Conservation (phyloP, 2,797 vertebrate species). For the Micropoecilia bifurca region DNA sequence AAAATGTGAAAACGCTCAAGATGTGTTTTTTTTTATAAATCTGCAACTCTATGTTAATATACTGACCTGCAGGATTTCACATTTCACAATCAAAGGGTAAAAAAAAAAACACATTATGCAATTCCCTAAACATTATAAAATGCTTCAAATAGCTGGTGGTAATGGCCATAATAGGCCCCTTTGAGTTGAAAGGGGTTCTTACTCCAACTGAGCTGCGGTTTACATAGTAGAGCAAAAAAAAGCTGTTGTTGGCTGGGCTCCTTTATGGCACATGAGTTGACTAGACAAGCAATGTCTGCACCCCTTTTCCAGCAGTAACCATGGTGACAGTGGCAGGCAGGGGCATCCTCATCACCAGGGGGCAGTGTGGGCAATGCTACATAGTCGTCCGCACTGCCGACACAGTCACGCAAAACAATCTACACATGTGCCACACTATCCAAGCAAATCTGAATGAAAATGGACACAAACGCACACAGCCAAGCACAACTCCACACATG, state of each 20-base stretch:
- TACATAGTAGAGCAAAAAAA: conserved; percentile 36
- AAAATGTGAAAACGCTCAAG: not conserved
- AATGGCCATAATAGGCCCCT: conserved; percentile 45
- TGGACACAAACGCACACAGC: conserved; percentile 51
- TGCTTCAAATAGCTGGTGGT: conserved; percentile 43
- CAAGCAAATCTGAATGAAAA: conserved; percentile 60
- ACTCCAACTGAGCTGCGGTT: conserved; percentile 48
- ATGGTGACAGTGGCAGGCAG: conserved; percentile 72
- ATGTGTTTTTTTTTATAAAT: not conserved
- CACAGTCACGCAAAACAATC: conserved; percentile 18
- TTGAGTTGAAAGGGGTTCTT: conserved; percentile 34
- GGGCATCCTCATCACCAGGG: conserved; percentile 76
- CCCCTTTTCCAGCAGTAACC: conserved; percentile 72
- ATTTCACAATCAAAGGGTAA: conserved; percentile 25
- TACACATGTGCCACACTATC: conserved; percentile 56
- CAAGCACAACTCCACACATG: conserved; percentile 55
- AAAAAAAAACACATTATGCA: conserved; percentile 26
- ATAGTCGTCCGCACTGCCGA: conserved; percentile 40
- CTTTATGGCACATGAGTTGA: conserved; percentile 62
- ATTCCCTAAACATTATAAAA: conserved; percentile 36
- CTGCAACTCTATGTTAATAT: conserved; percentile 15
- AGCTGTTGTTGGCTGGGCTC: conserved; percentile 57
- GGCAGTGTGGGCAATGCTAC: conserved; percentile 69
- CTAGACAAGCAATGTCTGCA: conserved; percentile 61
- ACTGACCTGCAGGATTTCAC: conserved; percentile 18